Conservation (phyloP, 2,888 invertebrate genomes). For the Athrips mouffetella region DNA sequence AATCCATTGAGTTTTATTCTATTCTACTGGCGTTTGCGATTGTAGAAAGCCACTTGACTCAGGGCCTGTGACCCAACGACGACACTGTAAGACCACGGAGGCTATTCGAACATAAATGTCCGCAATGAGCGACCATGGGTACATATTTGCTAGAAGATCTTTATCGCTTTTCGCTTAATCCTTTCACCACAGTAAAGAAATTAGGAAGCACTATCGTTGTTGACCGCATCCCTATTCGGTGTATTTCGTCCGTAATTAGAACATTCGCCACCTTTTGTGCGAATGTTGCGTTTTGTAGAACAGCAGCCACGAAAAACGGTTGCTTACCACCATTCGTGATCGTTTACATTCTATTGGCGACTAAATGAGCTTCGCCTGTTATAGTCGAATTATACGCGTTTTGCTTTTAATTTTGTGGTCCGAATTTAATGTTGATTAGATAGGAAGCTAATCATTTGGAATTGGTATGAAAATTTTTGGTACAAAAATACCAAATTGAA, state of each 20-base stretch:
- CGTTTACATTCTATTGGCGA: conserved; percentile 15
- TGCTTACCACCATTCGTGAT: conserved; percentile 15
- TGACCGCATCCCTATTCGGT: conserved; percentile 34
- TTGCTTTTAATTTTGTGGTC: background rate
- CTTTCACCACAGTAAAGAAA: conserved; percentile 18
- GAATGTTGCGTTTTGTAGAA: conserved; percentile 15
- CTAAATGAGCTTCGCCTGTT: conserved; percentile 16
- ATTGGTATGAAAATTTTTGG: too few relatives aligned
- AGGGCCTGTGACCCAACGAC: too few relatives aligned
- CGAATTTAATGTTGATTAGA: background rate
- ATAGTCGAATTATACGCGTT: background rate
- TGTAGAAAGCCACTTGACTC: too few relatives aligned
- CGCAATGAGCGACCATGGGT: too few relatives aligned
- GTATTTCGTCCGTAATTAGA: conserved; percentile 29
- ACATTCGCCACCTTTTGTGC: conserved; percentile 25
- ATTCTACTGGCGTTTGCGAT: too few relatives aligned
- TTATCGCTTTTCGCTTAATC: conserved; percentile 17
- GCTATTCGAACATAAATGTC: too few relatives aligned
- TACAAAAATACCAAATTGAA: too few relatives aligned
- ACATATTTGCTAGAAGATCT: too few relatives aligned
- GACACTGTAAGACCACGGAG: too few relatives aligned
- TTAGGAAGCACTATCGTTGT: conserved; percentile 23
- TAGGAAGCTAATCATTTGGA: too few relatives aligned
- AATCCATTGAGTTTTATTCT: too few relatives aligned
- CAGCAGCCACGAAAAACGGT: conserved; percentile 23